Conservation (phyloP, 1,140 invertebrate genomes). For the Drosophila bipectinata region DNA sequence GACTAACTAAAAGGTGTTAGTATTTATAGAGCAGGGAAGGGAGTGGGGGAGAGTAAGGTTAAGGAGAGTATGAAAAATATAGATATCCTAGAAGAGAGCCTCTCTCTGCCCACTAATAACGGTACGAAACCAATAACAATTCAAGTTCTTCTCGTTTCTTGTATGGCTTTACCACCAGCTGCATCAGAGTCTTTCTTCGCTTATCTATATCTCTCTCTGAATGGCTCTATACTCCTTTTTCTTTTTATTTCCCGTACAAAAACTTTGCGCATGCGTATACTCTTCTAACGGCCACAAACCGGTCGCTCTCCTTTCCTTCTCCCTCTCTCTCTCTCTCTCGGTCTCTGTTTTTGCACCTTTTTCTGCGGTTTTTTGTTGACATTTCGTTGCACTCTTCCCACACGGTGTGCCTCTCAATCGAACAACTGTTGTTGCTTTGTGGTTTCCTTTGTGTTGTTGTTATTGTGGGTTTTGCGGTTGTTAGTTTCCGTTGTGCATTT, state of each 20-base stretch:
- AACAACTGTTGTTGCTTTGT: constrained; percentile 11
- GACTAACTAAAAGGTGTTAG: constrained; percentile 14
- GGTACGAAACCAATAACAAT: constrained; percentile 32
- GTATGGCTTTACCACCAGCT: constrained; percentile 35
- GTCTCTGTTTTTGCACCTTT: constrained; percentile 16
- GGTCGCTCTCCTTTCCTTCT: constrained; percentile 19
- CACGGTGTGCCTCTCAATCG: neutral
- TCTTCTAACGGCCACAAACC: constrained; percentile 35
- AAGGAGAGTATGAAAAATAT: neutral
- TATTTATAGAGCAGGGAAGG: constrained; percentile 7
- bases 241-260: constrained; percentile 41
- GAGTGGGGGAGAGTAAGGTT: neutral
- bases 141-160: constrained; percentile 43
- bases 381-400: constrained; percentile 55
- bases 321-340: neutral
- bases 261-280: constrained; percentile 50
- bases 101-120: constrained; percentile 23
- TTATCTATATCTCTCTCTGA: constrained; percentile 14
- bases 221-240: constrained; percentile 15
- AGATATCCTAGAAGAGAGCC: neutral
- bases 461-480: constrained; percentile 20
- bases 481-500: constrained; percentile 46
- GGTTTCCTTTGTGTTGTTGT: constrained; percentile 6
- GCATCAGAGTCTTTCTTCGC: neutral
- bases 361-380: constrained; percentile 56